Conservation (phyloP, 2,797 vertebrate species). For the Fratercula arctica region DNA sequence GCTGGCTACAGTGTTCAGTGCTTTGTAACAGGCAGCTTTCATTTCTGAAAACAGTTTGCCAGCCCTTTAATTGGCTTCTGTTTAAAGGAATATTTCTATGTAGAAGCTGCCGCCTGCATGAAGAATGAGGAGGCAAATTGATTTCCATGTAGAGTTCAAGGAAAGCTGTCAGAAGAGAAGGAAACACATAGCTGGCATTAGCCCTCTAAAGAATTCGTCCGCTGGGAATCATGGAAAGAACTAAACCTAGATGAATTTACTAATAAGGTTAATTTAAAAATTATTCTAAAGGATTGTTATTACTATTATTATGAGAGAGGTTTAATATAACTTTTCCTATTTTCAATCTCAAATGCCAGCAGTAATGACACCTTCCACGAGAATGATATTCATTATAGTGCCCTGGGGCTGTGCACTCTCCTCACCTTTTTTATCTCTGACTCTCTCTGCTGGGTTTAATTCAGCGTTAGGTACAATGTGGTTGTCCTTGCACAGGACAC, state of each 20-base stretch:
- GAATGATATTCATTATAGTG: conserved; percentile 15
- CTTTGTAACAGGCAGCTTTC: not conserved
- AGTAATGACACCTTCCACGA: conserved; percentile 26
- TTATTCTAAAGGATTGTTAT: conserved; percentile 35
- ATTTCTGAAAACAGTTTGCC: conserved; percentile 16
- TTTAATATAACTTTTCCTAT: conserved; percentile 18
- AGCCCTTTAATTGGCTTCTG: conserved; percentile 19
- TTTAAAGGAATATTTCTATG: conserved; percentile 11
- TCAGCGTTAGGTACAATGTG: not conserved
- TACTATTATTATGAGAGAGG: conserved; percentile 2
- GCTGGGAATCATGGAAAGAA: not conserved
- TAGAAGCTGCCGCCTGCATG: not conserved
- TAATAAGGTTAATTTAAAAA: conserved; percentile 59
- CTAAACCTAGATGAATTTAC: conserved; percentile 36
- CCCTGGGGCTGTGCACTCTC: conserved; percentile 12
- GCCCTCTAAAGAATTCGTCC: not conserved
- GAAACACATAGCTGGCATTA: not conserved
- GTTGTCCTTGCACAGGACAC: not conserved
- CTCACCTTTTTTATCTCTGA: conserved; percentile 30
- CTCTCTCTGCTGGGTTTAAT: conserved; percentile 9
- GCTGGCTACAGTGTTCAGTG: not conserved
- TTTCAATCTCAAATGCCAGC: conserved; percentile 49
- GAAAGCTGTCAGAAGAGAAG: conserved; percentile 7
- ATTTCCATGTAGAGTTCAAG: conserved; percentile 31
- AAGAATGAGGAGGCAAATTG: conserved; percentile 12